phyloP scores from a whole-genome alignment of 2,888 invertebrate genomes.

The Poecilobothrus nobilitatus region DNA sequence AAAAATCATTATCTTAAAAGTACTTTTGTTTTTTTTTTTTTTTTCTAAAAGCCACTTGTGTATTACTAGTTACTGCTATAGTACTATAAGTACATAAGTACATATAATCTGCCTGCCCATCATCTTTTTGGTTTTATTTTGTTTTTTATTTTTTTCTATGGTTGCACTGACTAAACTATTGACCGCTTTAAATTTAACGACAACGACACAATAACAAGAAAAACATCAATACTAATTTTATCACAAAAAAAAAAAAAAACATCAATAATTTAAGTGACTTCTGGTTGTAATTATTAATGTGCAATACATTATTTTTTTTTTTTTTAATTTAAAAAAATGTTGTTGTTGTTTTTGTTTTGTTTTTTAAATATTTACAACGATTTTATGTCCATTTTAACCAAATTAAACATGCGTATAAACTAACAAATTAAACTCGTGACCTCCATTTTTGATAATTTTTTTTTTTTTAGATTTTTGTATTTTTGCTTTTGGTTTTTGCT shows the following conservation, averaged over 20 bases:
- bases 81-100: too few relatives aligned
- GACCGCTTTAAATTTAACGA: too few relatives aligned
- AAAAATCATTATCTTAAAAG: too few relatives aligned
- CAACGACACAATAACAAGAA: too few relatives aligned
- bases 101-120: too few relatives aligned
- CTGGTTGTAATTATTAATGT: not conserved
- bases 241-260: not conserved
- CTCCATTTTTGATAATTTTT: not conserved
- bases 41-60: too few relatives aligned
- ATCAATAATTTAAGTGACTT: not conserved
- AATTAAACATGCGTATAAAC: not conserved
- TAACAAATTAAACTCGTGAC: not conserved
- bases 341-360: not conserved
- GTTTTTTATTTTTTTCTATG: too few relatives aligned
- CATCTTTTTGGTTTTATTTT: too few relatives aligned
- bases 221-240: not conserved
- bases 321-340: not conserved
- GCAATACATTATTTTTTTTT: not conserved
- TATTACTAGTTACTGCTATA: too few relatives aligned
- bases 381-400: constrained; percentile 3
- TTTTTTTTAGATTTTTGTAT: not conserved
- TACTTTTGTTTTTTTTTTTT: too few relatives aligned
- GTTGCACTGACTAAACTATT: too few relatives aligned
- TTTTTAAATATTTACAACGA: too few relatives aligned
- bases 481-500: not conserved